A percentile compares a stretch with the other conserved stretches of the same genome.
Evolutionary conservation across 2,888 invertebrate species (phyloP).

Genomic region (Agrochola macilenta): DNA sequence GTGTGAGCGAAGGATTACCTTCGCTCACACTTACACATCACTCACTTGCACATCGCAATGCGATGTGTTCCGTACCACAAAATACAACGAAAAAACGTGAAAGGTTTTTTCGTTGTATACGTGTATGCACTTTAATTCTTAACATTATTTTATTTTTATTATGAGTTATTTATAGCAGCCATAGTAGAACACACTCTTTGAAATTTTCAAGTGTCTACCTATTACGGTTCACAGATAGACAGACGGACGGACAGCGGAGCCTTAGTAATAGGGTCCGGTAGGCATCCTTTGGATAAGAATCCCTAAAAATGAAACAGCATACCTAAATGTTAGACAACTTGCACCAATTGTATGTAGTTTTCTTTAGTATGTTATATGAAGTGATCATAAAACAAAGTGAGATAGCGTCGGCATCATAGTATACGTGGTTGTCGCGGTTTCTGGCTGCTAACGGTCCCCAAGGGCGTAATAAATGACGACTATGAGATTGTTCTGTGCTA

Average conservation of each 20-base stretch:
- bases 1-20: too few species aligned
- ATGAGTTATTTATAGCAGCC: too few species aligned
- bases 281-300: not conserved
- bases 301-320: not conserved
- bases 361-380: not conserved
- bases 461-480: constrained; percentile 27
- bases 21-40: too few species aligned
- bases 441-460: constrained; percentile 28
- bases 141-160: too few species aligned
- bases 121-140: not conserved
- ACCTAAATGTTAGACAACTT: not conserved
- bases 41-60: too few species aligned
- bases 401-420: constrained; percentile 24
- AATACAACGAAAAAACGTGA: not conserved
- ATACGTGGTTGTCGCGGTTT: constrained; percentile 30
- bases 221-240: not conserved
- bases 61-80: not conserved
- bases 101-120: too few species aligned
- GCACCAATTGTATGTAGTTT: not conserved
- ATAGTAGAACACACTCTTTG: not conserved
- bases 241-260: not conserved
- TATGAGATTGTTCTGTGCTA: constrained; percentile 12
- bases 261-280: not conserved
- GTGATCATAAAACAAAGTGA: constrained; percentile 29
- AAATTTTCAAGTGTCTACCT: not conserved